Evolutionary conservation across 1,140 invertebrate genomes (phyloP).

Genomic region (fruit fly (Drosophila melanogaster)): Release_6_plus_ISO1_MT NT_033777.3:15770001-15770500

Average conservation of each 20-base stretch:
- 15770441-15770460: constrained; percentile 4
- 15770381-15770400: constrained; percentile 39
- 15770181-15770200: constrained; percentile 73
- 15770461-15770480: background rate
- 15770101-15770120: constrained; percentile 2
- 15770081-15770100: constrained; percentile 35
- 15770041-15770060: constrained; percentile 80
- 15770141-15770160: constrained; percentile 11
- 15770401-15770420: constrained; percentile 43
- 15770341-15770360: constrained; percentile 38
- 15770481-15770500: too few species aligned
- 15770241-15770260: background rate
- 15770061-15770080: constrained; percentile 49
- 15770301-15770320: constrained; percentile 35
- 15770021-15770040: constrained; percentile 83
- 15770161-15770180: constrained; percentile 74
- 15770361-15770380: constrained; percentile 41
- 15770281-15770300: background rate
- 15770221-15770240: background rate
- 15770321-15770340: constrained; percentile 53
- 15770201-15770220: constrained; percentile 39
- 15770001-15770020: constrained; percentile 84
- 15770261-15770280: background rate
- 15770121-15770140: constrained; percentile 12
- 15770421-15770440: background rate